These are phyloP conservation scores for Hyposmocoma kahamanoa DNA, from an alignment of 1,140 invertebrate species.

Conservation along the genomic window DNA sequence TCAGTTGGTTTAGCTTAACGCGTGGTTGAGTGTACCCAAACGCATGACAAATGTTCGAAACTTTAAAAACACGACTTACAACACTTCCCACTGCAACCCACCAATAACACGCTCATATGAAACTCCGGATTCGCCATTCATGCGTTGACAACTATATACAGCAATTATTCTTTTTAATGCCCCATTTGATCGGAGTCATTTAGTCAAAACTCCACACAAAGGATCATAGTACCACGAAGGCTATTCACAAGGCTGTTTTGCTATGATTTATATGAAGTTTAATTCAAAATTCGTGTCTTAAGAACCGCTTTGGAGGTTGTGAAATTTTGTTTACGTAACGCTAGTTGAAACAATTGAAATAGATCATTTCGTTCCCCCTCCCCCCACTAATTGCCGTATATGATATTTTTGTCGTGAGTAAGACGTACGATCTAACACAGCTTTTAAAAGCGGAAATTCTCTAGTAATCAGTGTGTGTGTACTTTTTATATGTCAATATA, in stretches of 20 bases:
- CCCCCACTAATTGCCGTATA: no score
- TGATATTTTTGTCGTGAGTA: no score
- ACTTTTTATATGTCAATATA: no score
- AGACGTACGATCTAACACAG: no score
- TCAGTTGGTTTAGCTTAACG: no score
- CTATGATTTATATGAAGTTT: constrained; percentile 57
- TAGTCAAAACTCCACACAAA: constrained; percentile 49
- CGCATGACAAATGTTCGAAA: no score
- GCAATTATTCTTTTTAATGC: constrained; percentile 66
- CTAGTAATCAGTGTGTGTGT: no score
- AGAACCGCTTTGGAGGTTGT: constrained; percentile 25
- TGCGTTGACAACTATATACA: constrained; percentile 50
- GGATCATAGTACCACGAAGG: constrained; percentile 41
- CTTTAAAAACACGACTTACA: constrained; percentile 7
- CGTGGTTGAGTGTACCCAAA: no score
- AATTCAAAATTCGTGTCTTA: constrained; percentile 51
- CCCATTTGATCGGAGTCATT: constrained; percentile 51
- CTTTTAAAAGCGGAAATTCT: no score
- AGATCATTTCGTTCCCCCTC: no score
- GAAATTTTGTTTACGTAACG: no score
- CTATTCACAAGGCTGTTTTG: constrained; percentile 54
- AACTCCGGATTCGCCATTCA: constrained; percentile 47
- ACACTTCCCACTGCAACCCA: background rate
- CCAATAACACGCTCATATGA: constrained; percentile 29
- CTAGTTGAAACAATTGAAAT: no score